Evolutionary conservation across 2,797 vertebrate genomes (phyloP).

Genomic region (Enteromius mattozi): DNA sequence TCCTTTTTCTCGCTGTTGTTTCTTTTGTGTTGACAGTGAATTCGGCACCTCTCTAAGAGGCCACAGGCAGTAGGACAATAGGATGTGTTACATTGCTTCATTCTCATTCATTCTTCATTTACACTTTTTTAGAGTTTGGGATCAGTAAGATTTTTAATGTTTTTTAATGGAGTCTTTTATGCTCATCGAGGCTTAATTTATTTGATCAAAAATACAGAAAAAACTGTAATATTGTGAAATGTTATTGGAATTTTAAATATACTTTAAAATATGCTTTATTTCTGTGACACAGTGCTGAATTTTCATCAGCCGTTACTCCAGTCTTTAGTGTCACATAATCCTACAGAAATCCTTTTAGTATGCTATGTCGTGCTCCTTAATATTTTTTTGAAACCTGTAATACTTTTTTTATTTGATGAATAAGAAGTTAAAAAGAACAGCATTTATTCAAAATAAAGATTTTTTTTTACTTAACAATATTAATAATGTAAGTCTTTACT

Average conservation of each 20-base stretch:
- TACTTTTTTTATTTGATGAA: not conserved
- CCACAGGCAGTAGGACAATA: not conserved
- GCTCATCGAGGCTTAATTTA: not conserved
- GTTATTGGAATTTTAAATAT: not conserved
- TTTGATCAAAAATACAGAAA: not conserved
- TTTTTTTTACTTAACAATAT: not conserved
- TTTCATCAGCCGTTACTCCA: not conserved
- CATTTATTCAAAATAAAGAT: not conserved
- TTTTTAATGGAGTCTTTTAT: not conserved
- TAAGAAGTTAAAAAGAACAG: not conserved
- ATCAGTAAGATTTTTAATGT: not conserved
- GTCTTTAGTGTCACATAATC: not conserved
- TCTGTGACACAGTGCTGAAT: not conserved
- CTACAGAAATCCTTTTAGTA: not conserved
- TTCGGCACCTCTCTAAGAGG: conserved; percentile 38
- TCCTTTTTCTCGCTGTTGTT: conserved; percentile 46
- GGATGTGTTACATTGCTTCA: conserved; percentile 11
- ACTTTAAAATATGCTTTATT: not conserved
- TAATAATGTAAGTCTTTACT: not conserved
- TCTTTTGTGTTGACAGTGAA: conserved; percentile 37
- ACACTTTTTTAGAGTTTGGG: not conserved
- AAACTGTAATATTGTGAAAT: not conserved
- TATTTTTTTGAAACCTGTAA: not conserved
- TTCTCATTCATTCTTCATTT: conserved; percentile 10
- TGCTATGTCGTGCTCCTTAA: not conserved